Base-by-base conservation (phyloP, 2,888 invertebrate genomes). In the Cerceris rybyensis region DNA sequence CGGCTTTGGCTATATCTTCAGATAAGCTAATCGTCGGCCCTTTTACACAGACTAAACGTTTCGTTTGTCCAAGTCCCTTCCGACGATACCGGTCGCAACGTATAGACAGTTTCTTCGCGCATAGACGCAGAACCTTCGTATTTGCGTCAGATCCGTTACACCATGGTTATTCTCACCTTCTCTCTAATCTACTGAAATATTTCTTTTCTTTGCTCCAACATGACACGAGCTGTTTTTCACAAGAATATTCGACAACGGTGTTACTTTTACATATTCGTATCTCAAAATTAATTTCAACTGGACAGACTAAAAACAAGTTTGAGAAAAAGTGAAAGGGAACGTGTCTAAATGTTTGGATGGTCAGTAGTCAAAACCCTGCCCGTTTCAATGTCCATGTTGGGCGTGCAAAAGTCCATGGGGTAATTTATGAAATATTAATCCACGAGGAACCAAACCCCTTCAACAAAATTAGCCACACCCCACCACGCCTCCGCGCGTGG, bases 401-500 rank as follows among this genome's bases (percentile, higher is more conserved):
- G 57, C 43, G 54, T 64, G 28, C 46, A 13, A 14, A 77, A 69
- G 61, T 69, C 60, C 49, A 52, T 73, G 11, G 75, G 66, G 77
- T 90, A 88, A 90, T 91, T 91, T 91, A 90, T 89, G 88, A 89
- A 88, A 86, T 90, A 89, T 90, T 89, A 91, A 90, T 89, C 80
- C 70, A 76, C 52, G 70, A 70, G 82, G 75, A 86, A 85, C 81
- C 88, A 88, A 88, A 28, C 28, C 89, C 90, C 89, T 89, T 88
- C 88, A 87, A 89, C 88, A 88, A 90, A 91, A 91, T 91, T 87
- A 88, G 87, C 90, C 91, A 90, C 91, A 88, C 90, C 91, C 88
- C 84, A 87, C 81, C 89, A 90, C 90, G 88, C 91, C 88, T 79
- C 77, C 83, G 66, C 68, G 68, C 84, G 71, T 80, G 75, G 67